A percentile compares a stretch with the other conserved stretches of the same genome.
Conservation (phyloP, 2,797 vertebrate genomes). For the Siniperca undulata region DNA sequence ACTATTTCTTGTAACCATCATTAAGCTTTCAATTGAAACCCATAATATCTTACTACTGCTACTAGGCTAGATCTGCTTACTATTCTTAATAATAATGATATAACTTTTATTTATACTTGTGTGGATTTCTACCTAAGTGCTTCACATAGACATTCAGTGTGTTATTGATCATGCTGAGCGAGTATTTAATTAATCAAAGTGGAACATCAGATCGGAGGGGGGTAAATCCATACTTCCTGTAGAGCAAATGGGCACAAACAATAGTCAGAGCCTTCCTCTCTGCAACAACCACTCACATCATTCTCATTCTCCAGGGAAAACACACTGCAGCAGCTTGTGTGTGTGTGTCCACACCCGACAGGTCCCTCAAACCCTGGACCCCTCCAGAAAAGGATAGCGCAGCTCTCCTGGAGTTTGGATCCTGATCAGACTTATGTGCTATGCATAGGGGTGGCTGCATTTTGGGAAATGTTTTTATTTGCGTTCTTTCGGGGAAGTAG, state of each 20-base stretch:
- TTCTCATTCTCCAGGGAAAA: no score
- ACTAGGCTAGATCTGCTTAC: no score
- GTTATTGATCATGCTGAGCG: slow-evolving; percentile 10
- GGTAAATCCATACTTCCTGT: slow-evolving; percentile 15
- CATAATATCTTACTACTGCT: no score
- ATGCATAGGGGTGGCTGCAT: not conserved
- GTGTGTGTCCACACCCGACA: no score
- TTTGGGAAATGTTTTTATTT: not conserved
- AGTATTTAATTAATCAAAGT: slow-evolving; percentile 36
- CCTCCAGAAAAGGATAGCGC: no score
- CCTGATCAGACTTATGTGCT: not conserved
- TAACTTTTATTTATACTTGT: not conserved
- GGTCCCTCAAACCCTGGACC: not conserved
- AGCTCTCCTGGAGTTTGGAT: not conserved
- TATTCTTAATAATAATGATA: no score
- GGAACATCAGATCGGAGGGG: not conserved
- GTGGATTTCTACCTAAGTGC: not conserved
- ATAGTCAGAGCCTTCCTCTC: not conserved
- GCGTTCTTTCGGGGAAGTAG: not conserved
- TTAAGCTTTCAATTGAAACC: no score
- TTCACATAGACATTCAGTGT: not conserved
- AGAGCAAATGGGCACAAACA: slow-evolving; percentile 7
- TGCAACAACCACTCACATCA: not conserved
- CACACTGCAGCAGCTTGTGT: no score
- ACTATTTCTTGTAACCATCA: not conserved